phyloP scores from a whole-genome alignment of 1,140 invertebrate genomes.

The Ctenoplectra terminalis region DNA sequence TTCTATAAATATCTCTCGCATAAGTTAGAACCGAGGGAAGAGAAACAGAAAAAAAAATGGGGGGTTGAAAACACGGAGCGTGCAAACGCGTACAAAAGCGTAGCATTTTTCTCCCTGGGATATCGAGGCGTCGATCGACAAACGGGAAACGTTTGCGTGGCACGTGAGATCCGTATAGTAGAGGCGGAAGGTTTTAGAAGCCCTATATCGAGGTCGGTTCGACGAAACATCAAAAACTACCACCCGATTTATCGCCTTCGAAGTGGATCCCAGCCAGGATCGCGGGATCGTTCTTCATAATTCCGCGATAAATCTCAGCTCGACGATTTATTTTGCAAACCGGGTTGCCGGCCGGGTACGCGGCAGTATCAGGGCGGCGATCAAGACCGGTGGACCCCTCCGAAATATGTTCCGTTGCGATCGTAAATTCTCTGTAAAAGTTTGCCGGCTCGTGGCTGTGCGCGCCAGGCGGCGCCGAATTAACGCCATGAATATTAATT shows the following conservation, averaged over 20 bases:
- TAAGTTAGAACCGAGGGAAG: no score
- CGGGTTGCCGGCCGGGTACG: neutral
- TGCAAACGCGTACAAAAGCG: neutral
- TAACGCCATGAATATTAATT: conserved; percentile 81
- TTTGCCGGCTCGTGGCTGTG: conserved; percentile 50
- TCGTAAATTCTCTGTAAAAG: conserved; percentile 76
- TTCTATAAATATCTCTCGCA: neutral
- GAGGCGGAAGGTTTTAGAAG: no score
- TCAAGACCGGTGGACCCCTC: conserved; percentile 35
- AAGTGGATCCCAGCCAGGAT: neutral
- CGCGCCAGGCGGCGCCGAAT: conserved; percentile 64
- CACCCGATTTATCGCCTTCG: conserved; percentile 25
- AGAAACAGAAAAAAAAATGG: no score
- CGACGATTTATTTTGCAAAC: conserved; percentile 52
- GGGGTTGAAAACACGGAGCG: neutral
- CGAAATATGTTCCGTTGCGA: conserved; percentile 73
- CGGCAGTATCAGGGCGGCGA: conserved; percentile 45
- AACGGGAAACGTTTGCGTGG: neutral
- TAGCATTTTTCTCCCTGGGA: no score
- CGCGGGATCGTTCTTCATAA: conserved; percentile 30
- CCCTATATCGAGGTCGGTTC: neutral
- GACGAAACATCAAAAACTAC: conserved; percentile 25
- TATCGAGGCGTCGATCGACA: neutral
- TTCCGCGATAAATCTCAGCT: conserved; percentile 33
- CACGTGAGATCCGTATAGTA: neutral